Base-by-base conservation (phyloP, 2,113 vertebrate genomes). In the Sclerurus mexicanus region DNA sequence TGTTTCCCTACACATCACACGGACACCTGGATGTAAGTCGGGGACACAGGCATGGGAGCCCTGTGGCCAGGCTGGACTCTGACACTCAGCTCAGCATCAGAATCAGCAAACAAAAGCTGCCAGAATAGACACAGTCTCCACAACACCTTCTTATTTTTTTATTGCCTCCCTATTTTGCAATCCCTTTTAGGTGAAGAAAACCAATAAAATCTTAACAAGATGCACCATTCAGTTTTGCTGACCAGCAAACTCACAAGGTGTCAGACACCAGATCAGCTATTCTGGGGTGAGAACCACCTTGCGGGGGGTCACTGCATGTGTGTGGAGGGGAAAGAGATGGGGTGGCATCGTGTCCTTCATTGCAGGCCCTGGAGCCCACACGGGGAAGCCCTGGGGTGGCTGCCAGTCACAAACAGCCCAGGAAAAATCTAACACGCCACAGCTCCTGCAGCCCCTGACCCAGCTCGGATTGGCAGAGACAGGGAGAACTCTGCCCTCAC, bases 161-260 rank as follows among this genome's bases (percentile, higher is more conserved):
- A 8, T 4, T 5, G 0, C 1, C 16, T 50, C 25, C 39, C 9
- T 42, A 23, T 55, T 46, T 68, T 40, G 8, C 13, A 69, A 22
- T 56, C 40, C 46, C 14, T 85, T 64, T 76, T 18, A 28, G 19
- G 22, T 37, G 23, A 66, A 55, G 25, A 18, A 28, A 80, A 44
- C 9, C 16, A 56, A 31, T 5, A 18, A n/a, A 50, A 73, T 7
- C 7, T 37, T 7, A 31, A 44, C 56, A 55, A 76, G 79, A 4
- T 69, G 8, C 35, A 28, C 37, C 0, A 0, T 20, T 8, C 3
- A 27, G 66, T 71, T 91, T 33, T 83, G 59, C 37, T 42, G 23
- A n/a, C 21, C 39, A 28, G 35, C 0, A 3, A 86, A 7, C 13
- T 33, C 52, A 4, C 0, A 2, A n/a, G 69, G n/a, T 46, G 19